Evolutionary conservation across 2,797 vertebrate genomes (phyloP).

Genomic region (Cynopterus sphinx): DNA sequence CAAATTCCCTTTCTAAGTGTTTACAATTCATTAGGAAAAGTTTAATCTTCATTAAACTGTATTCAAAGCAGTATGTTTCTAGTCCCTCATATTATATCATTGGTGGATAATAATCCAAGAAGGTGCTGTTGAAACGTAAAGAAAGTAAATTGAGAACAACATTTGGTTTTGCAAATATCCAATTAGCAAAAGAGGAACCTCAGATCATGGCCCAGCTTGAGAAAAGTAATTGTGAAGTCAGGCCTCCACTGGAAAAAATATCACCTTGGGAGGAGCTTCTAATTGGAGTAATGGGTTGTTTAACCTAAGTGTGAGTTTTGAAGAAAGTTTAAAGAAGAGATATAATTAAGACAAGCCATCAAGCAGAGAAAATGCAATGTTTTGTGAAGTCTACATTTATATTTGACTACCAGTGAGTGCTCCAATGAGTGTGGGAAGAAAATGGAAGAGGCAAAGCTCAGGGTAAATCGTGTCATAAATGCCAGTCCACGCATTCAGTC

Average conservation of each 20-base stretch:
- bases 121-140: not conserved
- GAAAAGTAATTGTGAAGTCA: not conserved
- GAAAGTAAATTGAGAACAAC: not conserved
- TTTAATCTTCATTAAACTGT: constrained; percentile 29
- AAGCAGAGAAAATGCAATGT: not conserved
- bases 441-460: not conserved
- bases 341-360: not conserved
- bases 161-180: not conserved
- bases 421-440: not conserved
- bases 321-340: not conserved
- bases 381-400: not conserved
- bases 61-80: constrained; percentile 19
- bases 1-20: constrained; percentile 5
- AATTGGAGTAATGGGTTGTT: not conserved
- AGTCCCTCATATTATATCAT: not conserved
- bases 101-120: constrained; percentile 1
- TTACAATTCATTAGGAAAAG: constrained; percentile 38
- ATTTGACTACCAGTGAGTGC: not conserved
- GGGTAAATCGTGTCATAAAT: not conserved
- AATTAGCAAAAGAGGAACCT: not conserved
- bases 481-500: not conserved
- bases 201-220: not conserved
- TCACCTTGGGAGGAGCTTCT: not conserved
- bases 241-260: not conserved
- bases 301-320: not conserved